Base-by-base conservation (phyloP, 2,888 invertebrate species). In the Pseudeuparius sepicola region DNA sequence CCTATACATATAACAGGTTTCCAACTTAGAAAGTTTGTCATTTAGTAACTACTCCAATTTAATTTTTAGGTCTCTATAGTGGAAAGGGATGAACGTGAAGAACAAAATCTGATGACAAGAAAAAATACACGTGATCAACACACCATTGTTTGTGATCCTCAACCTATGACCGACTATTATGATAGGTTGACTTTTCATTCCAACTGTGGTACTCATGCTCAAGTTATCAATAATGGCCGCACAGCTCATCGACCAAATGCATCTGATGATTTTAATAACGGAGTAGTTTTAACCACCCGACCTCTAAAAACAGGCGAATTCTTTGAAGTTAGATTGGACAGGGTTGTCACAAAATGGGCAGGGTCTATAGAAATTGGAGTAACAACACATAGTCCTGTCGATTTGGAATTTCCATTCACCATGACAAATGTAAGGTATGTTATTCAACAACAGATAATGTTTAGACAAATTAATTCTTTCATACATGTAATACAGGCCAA, bases 311-410 rank as follows among this genome's bases (percentile, higher is more conserved):
- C 83, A 7, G 87, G 88, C 52, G 94, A 94, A 64, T 63, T 93
- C 52, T 94, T 94, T 64, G 92, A 93, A 70, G 88, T 94, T 35
- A 71, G 85, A 33, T 67, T 94, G 36, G 93, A 93, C 56, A 44
- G 85, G 53, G 83, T 93, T 52, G 86, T 93, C 14, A 83, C 85
- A 14, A 87, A 92, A 62, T 93, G 93, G 93, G 89, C 90, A 17
- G 93, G 93, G 20, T 89, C 89, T 24, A 85, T 94, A 46, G 93
- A 93, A 68, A 84, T 88, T 61, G 89, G 88, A 45, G 86, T 90
- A 39, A 94, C 93, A 33, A 88, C 87, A 38, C 88, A 90, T 63
- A 79, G 82, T 45, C 88, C 92, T 2, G 78, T 79, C 33, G 85
- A 87, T 55, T 65, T 89, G 42, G 81, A 88, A 49, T 87, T 86